These are phyloP conservation scores for Centropyge bicolor DNA, from an alignment of 2,797 vertebrate species.

Conservation along the genomic window DNA sequence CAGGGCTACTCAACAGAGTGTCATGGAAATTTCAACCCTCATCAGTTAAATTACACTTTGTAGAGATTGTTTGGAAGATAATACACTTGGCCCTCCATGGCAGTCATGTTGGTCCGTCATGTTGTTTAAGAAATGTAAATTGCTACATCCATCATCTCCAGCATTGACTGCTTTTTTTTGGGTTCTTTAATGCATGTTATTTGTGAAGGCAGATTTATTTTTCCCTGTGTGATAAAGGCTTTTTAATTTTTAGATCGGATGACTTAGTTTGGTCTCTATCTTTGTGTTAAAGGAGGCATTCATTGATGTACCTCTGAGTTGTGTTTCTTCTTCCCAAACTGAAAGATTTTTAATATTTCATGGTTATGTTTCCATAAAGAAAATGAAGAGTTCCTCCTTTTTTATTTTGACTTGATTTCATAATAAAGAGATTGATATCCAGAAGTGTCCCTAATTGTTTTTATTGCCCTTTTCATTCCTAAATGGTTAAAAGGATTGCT, in stretches of 20 bases:
- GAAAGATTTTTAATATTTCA: constrained; percentile 80
- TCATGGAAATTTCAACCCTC: constrained; percentile 55
- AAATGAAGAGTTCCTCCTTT: constrained; percentile 75
- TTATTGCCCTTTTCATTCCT: background rate
- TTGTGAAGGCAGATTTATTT: constrained; percentile 66
- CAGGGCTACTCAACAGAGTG: constrained; percentile 41
- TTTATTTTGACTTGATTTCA: constrained; percentile 86
- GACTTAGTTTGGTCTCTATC: constrained; percentile 71
- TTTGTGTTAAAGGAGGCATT: constrained; percentile 69
- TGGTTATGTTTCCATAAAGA: constrained; percentile 73
- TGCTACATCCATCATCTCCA: constrained; percentile 57
- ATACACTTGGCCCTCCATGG: constrained; percentile 39
- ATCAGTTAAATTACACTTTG: constrained; percentile 51
- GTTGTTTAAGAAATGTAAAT: constrained; percentile 45
- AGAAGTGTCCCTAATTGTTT: constrained; percentile 11
- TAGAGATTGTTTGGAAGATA: constrained; percentile 39
- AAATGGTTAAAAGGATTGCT: background rate
- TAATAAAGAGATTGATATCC: constrained; percentile 88
- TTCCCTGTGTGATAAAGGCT: constrained; percentile 53
- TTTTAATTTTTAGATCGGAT: constrained; percentile 68
- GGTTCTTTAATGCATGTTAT: constrained; percentile 76
- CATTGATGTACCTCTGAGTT: constrained; percentile 52
- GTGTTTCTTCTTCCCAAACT: constrained; percentile 60
- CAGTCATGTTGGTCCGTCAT: constrained; percentile 49
- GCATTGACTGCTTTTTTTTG: constrained; percentile 56